Evolutionary conservation across 2,888 invertebrate species (phyloP), one percentile per base, ranked within the genome.

Genomic region (Aleiodes leptofemur): DNA sequence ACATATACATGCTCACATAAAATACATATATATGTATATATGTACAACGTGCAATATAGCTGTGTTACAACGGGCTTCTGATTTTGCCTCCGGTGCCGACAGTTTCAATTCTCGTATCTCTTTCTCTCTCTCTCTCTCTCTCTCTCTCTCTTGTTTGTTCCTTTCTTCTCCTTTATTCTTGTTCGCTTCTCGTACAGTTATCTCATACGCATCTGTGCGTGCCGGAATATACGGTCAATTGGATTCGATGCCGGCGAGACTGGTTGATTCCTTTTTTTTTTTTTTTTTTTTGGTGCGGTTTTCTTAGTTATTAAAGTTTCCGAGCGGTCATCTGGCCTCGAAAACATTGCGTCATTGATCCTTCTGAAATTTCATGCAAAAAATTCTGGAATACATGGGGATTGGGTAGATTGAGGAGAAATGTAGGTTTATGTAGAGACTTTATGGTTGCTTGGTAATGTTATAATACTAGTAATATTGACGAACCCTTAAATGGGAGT

Each of bases 121-220:
- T 23, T 23, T 23, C 53, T 53, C 61, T 59, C 61, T 69, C 69
- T 43, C 38, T 72, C 31, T 55, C 53, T 23, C 53, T 53, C 61
- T 59, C 61, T 69, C 69, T 43, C 38, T 72, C 31, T 55, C 53
- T 72, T 61, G 69, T 56, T 55, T 56, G 38, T 69, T 57, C 29
- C 61, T 31, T 74, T 16, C 55, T 38, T 74, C 56, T 50, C 23
- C 64, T 59, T 61, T 56, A 55, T 71, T 74, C 72, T 61, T 68
- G 56, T 11, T 55, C 57, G 61, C 43, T 16, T 72, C 61, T 64
- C 53, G 55, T 29, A 56, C 69, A 56, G 72, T 72, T 73, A 74
- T 73, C 76, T 66, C 76, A 70, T 72, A 70, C 76, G 68, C 74
- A 61, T 69, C 69, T 53, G 53, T 53, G 53, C 53, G 53, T 53